Evolutionary conservation across 2,797 vertebrate species (phyloP).

Genomic region (Pogonophryne albipinna): DNA sequence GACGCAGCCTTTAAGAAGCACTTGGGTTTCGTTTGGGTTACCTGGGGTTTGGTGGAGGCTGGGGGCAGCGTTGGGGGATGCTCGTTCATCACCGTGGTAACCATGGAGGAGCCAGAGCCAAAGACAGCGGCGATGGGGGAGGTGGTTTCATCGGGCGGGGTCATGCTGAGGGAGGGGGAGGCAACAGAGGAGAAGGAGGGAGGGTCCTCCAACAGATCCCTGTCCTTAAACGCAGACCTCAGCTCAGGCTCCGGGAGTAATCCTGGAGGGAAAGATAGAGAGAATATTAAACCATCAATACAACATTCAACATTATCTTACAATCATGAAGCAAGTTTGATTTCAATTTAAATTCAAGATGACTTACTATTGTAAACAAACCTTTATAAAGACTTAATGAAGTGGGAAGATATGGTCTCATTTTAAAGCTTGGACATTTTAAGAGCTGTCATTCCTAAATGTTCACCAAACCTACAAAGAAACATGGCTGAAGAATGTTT

Average conservation of each 20-base stretch:
- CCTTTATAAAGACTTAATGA: too few species aligned
- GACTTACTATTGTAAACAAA: too few species aligned
- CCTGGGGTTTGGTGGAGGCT: constrained; percentile 90
- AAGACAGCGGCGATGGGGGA: constrained; percentile 72
- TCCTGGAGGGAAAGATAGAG: constrained; percentile 56
- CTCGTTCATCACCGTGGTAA: constrained; percentile 87
- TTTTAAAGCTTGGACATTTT: too few species aligned
- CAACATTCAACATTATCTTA: too few species aligned
- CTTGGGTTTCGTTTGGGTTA: constrained; percentile 73
- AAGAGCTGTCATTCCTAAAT: too few species aligned
- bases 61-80: constrained; percentile 88
- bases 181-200: constrained; percentile 57
- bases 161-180: constrained; percentile 63
- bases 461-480: too few species aligned
- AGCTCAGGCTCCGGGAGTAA: constrained; percentile 81
- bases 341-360: too few species aligned
- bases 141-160: constrained; percentile 70
- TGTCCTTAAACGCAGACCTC: constrained; percentile 87
- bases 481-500: too few species aligned
- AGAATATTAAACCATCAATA: not conserved
- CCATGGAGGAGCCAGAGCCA: constrained; percentile 80
- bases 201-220: constrained; percentile 80
- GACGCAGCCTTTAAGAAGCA: constrained; percentile 67
- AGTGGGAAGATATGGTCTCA: too few species aligned
- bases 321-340: too few species aligned